phyloP scores from a whole-genome alignment of 2,797 vertebrate species.

The Hozukius guyotensis region DNA sequence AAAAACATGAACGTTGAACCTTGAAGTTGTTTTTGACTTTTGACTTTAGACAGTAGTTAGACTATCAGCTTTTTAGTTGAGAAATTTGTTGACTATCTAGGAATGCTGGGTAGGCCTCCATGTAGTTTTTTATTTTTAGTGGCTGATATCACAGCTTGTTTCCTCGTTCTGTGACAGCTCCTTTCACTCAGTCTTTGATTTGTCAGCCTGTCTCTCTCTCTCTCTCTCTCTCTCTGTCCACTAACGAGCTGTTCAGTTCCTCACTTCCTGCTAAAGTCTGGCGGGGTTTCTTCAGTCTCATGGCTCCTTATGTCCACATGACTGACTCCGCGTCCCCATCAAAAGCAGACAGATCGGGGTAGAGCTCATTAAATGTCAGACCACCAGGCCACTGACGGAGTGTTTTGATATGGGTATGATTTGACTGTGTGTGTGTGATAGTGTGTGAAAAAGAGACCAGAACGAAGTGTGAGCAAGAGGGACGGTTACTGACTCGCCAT shows the following conservation, averaged over 20 bases:
- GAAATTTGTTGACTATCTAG: too few relatives aligned
- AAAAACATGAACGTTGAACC: not conserved
- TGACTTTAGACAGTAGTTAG: too few relatives aligned
- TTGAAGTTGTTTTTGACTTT: not conserved
- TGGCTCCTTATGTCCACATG: constrained; percentile 2
- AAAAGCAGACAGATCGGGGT: constrained; percentile 13
- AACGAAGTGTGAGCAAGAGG: too few relatives aligned
- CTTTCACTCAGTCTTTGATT: not conserved
- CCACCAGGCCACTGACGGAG: not conserved
- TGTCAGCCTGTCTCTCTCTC: not conserved
- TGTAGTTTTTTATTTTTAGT: not conserved
- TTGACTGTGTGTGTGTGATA: not conserved
- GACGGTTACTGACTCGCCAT: not conserved
- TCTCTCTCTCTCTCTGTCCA: not conserved
- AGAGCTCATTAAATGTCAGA: constrained; percentile 29
- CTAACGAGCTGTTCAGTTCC: not conserved
- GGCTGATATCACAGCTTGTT: not conserved
- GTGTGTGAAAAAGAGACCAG: not conserved
- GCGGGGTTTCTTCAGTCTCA: not conserved
- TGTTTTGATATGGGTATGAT: not conserved
- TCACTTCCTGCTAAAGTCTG: not conserved
- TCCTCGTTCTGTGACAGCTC: not conserved
- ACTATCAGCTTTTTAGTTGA: too few relatives aligned
- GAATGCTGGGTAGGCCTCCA: too few relatives aligned
- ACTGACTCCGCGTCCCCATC: not conserved